phyloP scores from a whole-genome alignment of 53 echinoderm and acorn worm species.

The Echinarachnius parma region DNA sequence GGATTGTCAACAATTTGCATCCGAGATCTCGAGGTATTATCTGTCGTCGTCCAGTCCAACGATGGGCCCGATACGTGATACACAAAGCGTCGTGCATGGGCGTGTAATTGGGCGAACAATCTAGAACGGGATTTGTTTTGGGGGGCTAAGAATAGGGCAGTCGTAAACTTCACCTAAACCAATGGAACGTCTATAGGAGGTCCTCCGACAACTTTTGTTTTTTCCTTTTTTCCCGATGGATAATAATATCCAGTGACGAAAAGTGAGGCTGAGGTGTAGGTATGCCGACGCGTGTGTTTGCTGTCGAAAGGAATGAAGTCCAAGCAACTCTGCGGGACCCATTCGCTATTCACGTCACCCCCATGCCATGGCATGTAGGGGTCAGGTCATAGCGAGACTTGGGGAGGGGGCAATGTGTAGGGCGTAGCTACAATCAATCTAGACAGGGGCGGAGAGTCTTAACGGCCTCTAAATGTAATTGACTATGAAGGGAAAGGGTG shows the following conservation, averaged over 20 bases:
- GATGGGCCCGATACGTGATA: neutral
- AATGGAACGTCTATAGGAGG: neutral
- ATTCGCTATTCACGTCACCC: slow-evolving; percentile 8
- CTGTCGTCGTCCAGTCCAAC: neutral
- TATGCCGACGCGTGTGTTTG: slow-evolving; percentile 23
- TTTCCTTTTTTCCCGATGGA: neutral
- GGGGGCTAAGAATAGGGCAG: slow-evolving; percentile 16
- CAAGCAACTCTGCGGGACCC: neutral
- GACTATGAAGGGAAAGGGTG: no score
- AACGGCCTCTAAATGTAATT: no score
- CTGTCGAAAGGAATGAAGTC: slow-evolving; percentile 28
- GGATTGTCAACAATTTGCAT: slow-evolving; percentile 25
- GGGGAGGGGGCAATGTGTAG: no score
- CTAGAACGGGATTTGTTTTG: no score
- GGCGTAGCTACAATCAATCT: no score
- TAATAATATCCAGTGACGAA: slow-evolving; percentile 16
- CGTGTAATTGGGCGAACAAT: no score
- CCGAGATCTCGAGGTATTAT: no score
- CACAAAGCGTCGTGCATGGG: no score
- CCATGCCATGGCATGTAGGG: slow-evolving; percentile 19
- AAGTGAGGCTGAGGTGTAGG: slow-evolving; percentile 27
- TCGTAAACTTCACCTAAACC: neutral
- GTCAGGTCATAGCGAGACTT: neutral
- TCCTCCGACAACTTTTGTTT: neutral
- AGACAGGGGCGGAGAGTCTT: no score